Evolutionary conservation across 1,140 invertebrate genomes (phyloP).

Genomic region (Campodea augens): DNA sequence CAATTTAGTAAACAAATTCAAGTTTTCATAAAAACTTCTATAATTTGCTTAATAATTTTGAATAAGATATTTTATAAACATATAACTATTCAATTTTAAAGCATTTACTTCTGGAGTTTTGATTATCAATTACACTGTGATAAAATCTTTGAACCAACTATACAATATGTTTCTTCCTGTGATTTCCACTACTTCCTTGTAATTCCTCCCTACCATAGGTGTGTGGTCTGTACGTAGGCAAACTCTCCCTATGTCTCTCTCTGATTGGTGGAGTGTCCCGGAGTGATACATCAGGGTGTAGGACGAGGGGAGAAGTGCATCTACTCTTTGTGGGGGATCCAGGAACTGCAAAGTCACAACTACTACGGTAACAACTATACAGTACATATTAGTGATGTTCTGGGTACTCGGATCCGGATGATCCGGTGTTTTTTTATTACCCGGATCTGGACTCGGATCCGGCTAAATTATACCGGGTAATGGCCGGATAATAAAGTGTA

Average conservation of each 20-base stretch:
- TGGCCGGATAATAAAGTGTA: too few species aligned
- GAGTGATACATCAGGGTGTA: constrained; percentile 30
- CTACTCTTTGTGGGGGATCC: constrained; percentile 78
- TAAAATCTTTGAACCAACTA: too few species aligned
- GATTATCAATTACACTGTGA: too few species aligned
- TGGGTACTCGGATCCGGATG: too few species aligned
- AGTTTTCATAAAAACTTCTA: neutral
- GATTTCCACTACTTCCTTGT: too few species aligned
- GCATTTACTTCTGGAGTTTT: neutral
- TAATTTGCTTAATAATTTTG: neutral
- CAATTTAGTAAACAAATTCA: neutral
- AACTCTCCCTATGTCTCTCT: constrained; percentile 56
- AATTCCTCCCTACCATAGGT: too few species aligned
- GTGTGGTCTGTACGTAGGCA: constrained; percentile 70
- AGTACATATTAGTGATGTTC: too few species aligned
- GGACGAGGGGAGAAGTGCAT: constrained; percentile 58
- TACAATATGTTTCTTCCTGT: too few species aligned
- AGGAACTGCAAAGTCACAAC: constrained; percentile 74
- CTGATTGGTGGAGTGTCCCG: constrained; percentile 46
- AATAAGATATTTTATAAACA: neutral
- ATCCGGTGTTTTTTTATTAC: too few species aligned
- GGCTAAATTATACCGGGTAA: too few species aligned
- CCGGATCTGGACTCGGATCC: too few species aligned
- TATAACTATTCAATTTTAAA: neutral
- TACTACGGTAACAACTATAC: too few species aligned